Evolutionary conservation across 2,113 vertebrate genomes (phyloP).

Genomic region (Scytalopus superciliaris): DNA sequence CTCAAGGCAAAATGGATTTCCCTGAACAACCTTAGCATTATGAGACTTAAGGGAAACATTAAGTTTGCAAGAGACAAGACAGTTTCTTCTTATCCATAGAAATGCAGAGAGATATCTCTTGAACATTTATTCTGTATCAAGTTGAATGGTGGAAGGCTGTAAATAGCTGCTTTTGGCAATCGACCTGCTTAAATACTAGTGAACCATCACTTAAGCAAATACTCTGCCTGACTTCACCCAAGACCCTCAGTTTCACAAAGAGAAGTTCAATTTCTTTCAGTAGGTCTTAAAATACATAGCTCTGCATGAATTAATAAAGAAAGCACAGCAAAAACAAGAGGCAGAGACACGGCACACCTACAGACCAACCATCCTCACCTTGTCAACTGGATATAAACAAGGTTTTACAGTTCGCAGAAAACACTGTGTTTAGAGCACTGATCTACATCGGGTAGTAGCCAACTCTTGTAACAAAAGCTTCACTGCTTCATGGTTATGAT

Average conservation of each 20-base stretch:
- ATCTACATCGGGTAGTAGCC: neutral
- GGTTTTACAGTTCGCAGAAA: neutral
- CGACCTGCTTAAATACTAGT: neutral
- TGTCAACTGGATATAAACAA: neutral
- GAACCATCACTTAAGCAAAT: neutral
- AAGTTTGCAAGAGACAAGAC: neutral
- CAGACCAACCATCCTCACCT: neutral
- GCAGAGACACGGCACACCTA: neutral
- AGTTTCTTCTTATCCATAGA: neutral
- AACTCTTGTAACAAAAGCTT: neutral
- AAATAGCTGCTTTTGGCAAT: neutral
- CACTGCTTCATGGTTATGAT: neutral
- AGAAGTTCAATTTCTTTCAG: neutral
- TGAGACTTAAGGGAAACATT: neutral
- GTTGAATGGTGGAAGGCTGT: neutral
- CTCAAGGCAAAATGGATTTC: conserved; percentile 10
- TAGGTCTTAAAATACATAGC: neutral
- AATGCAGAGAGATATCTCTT: neutral
- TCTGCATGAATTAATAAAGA: neutral
- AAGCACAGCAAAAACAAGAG: neutral
- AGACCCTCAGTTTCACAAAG: neutral
- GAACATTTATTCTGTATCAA: neutral
- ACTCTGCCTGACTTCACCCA: neutral
- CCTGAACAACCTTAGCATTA: neutral
- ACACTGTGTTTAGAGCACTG: neutral